Base-by-base conservation (phyloP, 2,888 invertebrate species). In the Drosophila mulleri region DNA sequence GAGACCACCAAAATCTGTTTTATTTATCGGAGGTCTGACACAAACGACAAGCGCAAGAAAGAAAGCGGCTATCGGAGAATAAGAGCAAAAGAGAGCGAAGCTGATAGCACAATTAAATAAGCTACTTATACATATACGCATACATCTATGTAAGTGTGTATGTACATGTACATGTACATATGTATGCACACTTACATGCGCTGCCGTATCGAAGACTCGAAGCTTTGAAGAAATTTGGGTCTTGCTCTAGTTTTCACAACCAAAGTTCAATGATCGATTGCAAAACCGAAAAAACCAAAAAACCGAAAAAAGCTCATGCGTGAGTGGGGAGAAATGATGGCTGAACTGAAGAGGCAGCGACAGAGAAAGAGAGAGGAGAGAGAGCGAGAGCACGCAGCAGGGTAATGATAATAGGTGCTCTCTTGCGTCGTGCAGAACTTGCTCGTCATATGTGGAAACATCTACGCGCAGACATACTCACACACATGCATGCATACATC, bases 191-290 rank as follows among this genome's bases (percentile, higher is more conserved):
- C 41, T 52, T 39, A 29, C 29, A 56, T 41, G 32, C 54, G 64
- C 67, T 66, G 54, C 65, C 64, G 63, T 65, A 57, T 53, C 67
- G 72, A 66, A 78, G 61, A 67, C 64, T 67, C 74, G 60, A 79
- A 80, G 75, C 73, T 75, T 72, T 82, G 57, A 75, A 87, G 84
- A 90, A 90, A 90, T 90, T 85, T 89, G 84, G 90, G 90, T 90
- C 90, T 90, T 89, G 90, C 89, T 90, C 90, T 88, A 90, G 88
- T 90, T 90, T 90, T 90, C 85, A 83, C 85, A 87, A 85, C 77
- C 81, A 86, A 84, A 90, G 90, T 90, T 90, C 90, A 90, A 87
- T 88, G 90, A 90, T 88, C 90, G 89, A 88, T 86, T 82, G 86
- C 83, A 88, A 74, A 87, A 75, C 78, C 75, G 63, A 88, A 48